phyloP scores from a whole-genome alignment of 2,113 vertebrate genomes.

The pig (Sus scrofa) region DNA sequence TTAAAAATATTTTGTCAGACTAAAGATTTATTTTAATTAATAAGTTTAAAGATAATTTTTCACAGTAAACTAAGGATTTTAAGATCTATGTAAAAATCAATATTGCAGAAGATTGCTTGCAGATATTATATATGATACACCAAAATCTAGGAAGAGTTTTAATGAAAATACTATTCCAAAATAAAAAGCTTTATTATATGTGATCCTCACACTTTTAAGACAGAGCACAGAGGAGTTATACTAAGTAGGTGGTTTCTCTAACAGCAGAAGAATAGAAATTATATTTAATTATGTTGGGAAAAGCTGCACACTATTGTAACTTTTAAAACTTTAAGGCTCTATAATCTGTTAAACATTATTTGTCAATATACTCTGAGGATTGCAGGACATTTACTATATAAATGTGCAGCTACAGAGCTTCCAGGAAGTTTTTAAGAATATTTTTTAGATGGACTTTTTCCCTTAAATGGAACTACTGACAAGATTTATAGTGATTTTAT shows the following conservation, averaged over 20 bases:
- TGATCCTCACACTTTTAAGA: not conserved
- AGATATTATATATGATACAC: not conserved
- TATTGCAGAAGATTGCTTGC: not conserved
- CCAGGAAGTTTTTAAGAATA: not conserved
- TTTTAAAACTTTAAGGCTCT: not conserved
- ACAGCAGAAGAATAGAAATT: not conserved
- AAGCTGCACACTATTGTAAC: not conserved
- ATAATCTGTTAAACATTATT: not conserved
- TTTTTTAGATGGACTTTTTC: not conserved
- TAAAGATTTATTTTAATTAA: constrained; percentile 15
- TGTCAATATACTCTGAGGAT: not conserved
- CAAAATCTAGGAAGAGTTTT: not conserved
- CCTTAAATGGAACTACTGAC: not conserved
- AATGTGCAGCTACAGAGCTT: not conserved
- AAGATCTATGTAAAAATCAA: constrained; percentile 4
- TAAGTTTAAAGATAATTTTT: constrained; percentile 56
- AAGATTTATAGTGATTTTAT: not conserved
- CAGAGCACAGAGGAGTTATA: not conserved
- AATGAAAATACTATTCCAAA: constrained; percentile 17
- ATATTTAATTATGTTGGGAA: not conserved
- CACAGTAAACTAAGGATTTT: constrained; percentile 3
- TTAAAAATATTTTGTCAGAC: constrained; percentile 71
- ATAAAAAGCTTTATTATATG: not conserved
- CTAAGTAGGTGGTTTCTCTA: not conserved
- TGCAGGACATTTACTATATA: not conserved